Evolutionary conservation across 2,888 invertebrate species (phyloP), one percentile per base, ranked within the genome.

Genomic region (Xestia rhomboidea): DNA sequence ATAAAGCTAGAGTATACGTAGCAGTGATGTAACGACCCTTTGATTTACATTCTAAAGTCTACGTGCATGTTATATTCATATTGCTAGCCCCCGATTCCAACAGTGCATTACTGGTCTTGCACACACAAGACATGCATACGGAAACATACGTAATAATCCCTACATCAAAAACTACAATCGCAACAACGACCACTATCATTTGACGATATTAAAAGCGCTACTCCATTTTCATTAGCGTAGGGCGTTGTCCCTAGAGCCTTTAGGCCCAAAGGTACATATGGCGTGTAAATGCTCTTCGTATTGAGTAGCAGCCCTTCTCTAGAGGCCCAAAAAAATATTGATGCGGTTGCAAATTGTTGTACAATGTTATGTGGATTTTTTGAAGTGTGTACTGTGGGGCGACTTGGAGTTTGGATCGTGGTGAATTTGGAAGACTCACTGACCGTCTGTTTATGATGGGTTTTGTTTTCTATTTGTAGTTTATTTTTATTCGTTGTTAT

Each of bases 271-370:
- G 89, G 94, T 95, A 93, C 97, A 97, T 97, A 97, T 97, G 96
- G 96, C 96, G 94, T 93, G 89, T 96, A 96, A 97, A 96, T 95
- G 95, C 91, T 91, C 92, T 93, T 96, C 95, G 95, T 94, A 96
- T 96, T 93, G 93, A 93, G 88, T 85, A 86, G 76, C 86, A 88
- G 88, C 90, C 90, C 89, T 88, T 87, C 89, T 79, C 77, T 74
- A 79, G 88, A 90, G 84, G 87, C 79, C 86, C 89, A 84, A 85
- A 90, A 89, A 87, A 88, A 90, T 88, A 89, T 90, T 86, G 89
- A 90, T 91, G 91, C 84, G 91, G 91, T 91, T 88, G 85, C 84
- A 81, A 88, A 85, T 88, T 85, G 78, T 88, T 83, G 85, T 87
- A 79, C 82, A 87, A 88, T 83, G 78, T 81, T 86, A 80, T 87